Evolutionary conservation across 1,140 invertebrate species (phyloP).

Genomic region (Cotesia vestalis): DNA sequence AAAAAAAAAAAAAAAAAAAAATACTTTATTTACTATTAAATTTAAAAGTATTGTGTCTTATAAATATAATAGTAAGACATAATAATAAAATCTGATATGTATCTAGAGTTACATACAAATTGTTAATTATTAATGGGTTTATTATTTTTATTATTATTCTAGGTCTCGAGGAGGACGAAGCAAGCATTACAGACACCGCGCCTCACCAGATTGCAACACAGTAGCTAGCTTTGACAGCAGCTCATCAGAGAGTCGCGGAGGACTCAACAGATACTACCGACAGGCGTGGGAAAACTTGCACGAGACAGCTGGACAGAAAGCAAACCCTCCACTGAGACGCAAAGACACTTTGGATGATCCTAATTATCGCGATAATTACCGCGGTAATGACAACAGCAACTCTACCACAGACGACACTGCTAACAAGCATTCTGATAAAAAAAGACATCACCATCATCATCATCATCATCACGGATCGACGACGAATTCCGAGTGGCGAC

Average conservation of each 20-base stretch:
- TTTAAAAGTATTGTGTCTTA: not conserved
- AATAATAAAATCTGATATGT: not conserved
- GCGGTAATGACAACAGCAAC: slow-evolving; percentile 43
- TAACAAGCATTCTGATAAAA: slow-evolving; percentile 71
- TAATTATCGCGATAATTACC: slow-evolving; percentile 65
- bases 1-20: not conserved
- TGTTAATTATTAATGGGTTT: slow-evolving; percentile 7
- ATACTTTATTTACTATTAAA: not conserved
- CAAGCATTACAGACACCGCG: slow-evolving; percentile 86
- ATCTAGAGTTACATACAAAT: too few relatives aligned
- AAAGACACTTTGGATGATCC: slow-evolving; percentile 79
- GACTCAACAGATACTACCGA: slow-evolving; percentile 86
- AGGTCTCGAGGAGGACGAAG: slow-evolving; percentile 76
- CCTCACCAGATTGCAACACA: slow-evolving; percentile 87
- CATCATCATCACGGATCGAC: slow-evolving; percentile 68
- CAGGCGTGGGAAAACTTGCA: slow-evolving; percentile 93
- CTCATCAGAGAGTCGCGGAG: slow-evolving; percentile 81
- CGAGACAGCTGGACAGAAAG: slow-evolving; percentile 76
- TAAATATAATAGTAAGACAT: not conserved
- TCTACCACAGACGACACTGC: slow-evolving; percentile 47
- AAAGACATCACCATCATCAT: slow-evolving; percentile 83
- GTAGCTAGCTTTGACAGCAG: slow-evolving; percentile 87
- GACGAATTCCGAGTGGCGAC: slow-evolving; percentile 58
- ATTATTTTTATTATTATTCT: slow-evolving; percentile 40
- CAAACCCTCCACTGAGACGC: slow-evolving; percentile 69